These are phyloP conservation scores for Phenganax marumi DNA, from an alignment of 92 coral and sea anemone species.

Conservation along the genomic window DNA sequence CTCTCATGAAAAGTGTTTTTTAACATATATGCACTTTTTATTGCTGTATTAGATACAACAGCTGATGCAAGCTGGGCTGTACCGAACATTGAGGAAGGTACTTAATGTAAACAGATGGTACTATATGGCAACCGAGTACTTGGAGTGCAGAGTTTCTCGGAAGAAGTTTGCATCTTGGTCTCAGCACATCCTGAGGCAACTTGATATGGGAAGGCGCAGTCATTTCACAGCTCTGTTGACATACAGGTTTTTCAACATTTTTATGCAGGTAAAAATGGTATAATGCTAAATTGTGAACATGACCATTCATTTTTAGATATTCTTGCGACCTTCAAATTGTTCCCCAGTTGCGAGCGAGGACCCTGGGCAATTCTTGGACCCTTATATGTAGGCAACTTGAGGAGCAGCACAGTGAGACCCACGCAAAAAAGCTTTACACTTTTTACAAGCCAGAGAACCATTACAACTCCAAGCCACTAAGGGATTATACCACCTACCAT, in stretches of 20 bases:
- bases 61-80: no score
- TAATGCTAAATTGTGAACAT: not conserved
- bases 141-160: no score
- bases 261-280: not conserved
- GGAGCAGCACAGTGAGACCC: slow-evolving; percentile 38
- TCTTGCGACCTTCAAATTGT: slow-evolving; percentile 32
- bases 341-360: not conserved
- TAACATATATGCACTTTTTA: no score
- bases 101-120: no score
- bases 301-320: not conserved
- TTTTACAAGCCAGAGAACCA: slow-evolving; percentile 7
- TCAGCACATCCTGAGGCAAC: slow-evolving; percentile 18
- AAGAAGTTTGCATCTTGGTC: no score
- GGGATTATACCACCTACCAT: no score
- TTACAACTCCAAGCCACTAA: no score
- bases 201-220: not conserved
- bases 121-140: no score
- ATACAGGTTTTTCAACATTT: not conserved
- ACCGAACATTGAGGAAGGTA: no score
- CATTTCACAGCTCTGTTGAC: slow-evolving; percentile 33
- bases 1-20: no score
- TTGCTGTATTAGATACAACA: no score
- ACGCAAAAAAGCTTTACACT: slow-evolving; percentile 15
- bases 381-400: slow-evolving; percentile 15
- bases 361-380: slow-evolving; percentile 4